Evolutionary conservation across 2,797 vertebrate species (phyloP).

Genomic region (Eulemur coronatus): DNA sequence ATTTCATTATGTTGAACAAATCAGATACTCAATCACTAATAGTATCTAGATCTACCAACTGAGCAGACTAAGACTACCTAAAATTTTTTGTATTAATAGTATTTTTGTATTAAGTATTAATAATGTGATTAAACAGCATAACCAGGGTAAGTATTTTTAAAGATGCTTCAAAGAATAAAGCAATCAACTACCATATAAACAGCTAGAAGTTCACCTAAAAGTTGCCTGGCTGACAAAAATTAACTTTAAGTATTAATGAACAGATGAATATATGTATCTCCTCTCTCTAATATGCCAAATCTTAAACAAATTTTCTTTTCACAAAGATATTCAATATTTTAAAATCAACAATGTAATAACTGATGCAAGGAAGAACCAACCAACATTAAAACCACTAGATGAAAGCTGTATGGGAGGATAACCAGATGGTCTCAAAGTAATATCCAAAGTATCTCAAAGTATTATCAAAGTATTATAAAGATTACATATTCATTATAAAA

Average conservation of each 20-base stretch:
- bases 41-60: not conserved
- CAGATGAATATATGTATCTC: not conserved
- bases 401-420: not conserved
- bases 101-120: not conserved
- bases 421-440: not conserved
- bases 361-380: not conserved
- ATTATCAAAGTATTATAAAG: too few relatives aligned
- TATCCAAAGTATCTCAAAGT: too few relatives aligned
- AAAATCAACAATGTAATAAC: not conserved
- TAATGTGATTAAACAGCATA: not conserved
- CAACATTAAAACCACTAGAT: not conserved
- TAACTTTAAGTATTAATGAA: constrained; percentile 22
- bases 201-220: not conserved
- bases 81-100: not conserved
- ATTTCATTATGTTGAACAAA: not conserved
- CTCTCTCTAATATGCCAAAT: not conserved
- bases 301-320: not conserved
- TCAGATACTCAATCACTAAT: not conserved
- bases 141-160: not conserved
- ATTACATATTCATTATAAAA: not conserved
- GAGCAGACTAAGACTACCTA: not conserved
- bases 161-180: not conserved
- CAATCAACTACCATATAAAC: not conserved
- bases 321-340: not conserved
- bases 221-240: not conserved